Base-by-base conservation (phyloP, 2,797 vertebrate genomes). In the Carapus acus region DNA sequence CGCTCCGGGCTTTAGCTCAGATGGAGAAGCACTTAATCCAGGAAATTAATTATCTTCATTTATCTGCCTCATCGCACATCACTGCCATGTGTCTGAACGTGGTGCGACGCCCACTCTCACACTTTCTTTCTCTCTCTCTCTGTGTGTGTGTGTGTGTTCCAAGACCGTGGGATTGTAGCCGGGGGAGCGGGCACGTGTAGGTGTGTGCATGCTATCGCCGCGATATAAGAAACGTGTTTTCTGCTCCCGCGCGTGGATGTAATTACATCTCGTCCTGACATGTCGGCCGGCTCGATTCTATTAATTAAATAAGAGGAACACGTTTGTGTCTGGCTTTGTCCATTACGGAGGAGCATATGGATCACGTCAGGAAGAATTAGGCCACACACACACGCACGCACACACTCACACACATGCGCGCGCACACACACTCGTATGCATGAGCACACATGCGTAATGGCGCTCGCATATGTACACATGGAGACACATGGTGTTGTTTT, bases 21-120 rank as follows among this genome's bases (percentile, higher is more conserved):
- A 75, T 69, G 70, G 65, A 79, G 69, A 69, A 37, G 14, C 24
- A 69, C 74, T 71, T 76, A 76, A 80, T 80, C 69, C 65, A 63
- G 71, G 62, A 80, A 81, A 82, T 80, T 72, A 81, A 81, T 82
- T 79, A 80, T 73, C 68, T 58, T 73, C 67, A 78, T 80, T 77
- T 72, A 81, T 81, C 79, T 71, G 74, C 70, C 67, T 66, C 64
- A 82, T 82, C 72, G 80, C 69, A 73, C 76, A 56, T 48, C 70
- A 67, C 44, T 60, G 54, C 76, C 57, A 54, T 45, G 49, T 44
- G 61, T 54, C 43, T 69, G 34, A 62, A 51, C 56, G 66, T 65
- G 58, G 69, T 45, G 44, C 43, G 52, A 53, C 1, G 17, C 44
- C 57, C 43, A 21, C 48, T 24, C n/a, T n/a, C n/a, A n/a, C n/a